Base-by-base conservation (phyloP, 2,113 vertebrate species). In the Numenius arquata region DNA sequence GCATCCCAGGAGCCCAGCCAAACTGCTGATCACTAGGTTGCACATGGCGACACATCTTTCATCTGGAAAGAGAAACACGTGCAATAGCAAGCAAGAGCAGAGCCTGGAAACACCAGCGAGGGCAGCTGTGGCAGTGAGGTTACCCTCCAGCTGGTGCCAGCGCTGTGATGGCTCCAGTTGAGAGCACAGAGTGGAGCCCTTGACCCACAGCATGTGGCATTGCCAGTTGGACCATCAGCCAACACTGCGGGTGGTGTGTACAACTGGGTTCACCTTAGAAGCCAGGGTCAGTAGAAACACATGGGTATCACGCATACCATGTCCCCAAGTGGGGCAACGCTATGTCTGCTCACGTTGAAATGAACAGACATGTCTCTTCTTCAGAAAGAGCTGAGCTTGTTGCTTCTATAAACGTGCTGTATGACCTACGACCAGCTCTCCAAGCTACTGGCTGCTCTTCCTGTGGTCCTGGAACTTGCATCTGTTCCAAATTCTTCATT, bases 171-270 rank as follows among this genome's bases (percentile, higher is more conserved):
- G 48, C 27, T 34, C 25, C 55, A 36, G 26, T 15, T 26, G 40
- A 74, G 23, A 92, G 26, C 23, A 29, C 2, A 3, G 74, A 77
- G 52, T 30, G 77, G 52, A 89, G 48, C 40, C 22, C 53, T 62
- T 11, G 18, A 21, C 32, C 21, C 58, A 63, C 43, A 15, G 30
- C 2, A 0, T 6, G 8, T 40, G 34, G 20, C 59, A 58, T 7
- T 61, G 15, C 50, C 68, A 50, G 32, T 1, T 16, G 55, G 36
- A 43, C 47, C 41, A 40, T 11, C 1, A 3, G 20, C 43, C 34
- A 77, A 8, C 0, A 0, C 29, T 67, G 55, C 0, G 0, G 40
- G 30, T 9, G 43, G 34, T 32, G 15, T 78, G 15, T n/a, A 36
- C 65, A 81, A 67, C 5, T 52, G 27, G 23, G 30, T 74, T 87